These are phyloP conservation scores for Rhagium mordax DNA, from an alignment of 2,888 invertebrate species.

Conservation along the genomic window DNA sequence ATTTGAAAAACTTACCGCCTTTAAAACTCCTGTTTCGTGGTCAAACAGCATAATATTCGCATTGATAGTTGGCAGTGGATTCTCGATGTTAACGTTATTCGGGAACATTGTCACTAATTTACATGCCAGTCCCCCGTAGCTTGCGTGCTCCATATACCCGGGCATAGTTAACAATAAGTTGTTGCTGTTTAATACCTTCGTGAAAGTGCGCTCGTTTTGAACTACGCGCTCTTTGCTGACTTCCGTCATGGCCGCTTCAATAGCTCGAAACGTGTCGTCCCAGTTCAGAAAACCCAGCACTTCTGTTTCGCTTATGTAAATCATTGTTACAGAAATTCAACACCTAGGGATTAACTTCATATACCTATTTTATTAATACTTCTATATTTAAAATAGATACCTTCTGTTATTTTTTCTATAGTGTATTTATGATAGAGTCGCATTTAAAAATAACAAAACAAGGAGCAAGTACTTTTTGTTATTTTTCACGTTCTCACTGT, in stretches of 20 bases:
- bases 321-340: constrained; percentile 28
- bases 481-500: too few relatives aligned
- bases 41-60: constrained; percentile 71
- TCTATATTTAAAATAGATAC: too few relatives aligned
- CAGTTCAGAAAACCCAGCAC: constrained; percentile 63
- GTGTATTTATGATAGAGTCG: too few relatives aligned
- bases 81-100: constrained; percentile 62
- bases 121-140: constrained; percentile 67
- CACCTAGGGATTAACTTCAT: too few relatives aligned
- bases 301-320: constrained; percentile 63
- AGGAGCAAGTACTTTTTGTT: too few relatives aligned
- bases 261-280: constrained; percentile 67
- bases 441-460: too few relatives aligned
- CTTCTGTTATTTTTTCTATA: too few relatives aligned
- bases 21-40: constrained; percentile 67
- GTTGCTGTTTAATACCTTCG: constrained; percentile 51
- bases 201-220: constrained; percentile 65
- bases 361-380: too few relatives aligned
- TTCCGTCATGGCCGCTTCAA: constrained; percentile 68
- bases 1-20: constrained; percentile 65
- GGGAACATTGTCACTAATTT: constrained; percentile 71
- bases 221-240: constrained; percentile 58
- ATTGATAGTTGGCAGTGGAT: constrained; percentile 67
- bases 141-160: constrained; percentile 66
- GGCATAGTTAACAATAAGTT: constrained; percentile 70